phyloP scores from a whole-genome alignment of 2,113 vertebrate genomes.

The Nycticorax nycticorax region DNA sequence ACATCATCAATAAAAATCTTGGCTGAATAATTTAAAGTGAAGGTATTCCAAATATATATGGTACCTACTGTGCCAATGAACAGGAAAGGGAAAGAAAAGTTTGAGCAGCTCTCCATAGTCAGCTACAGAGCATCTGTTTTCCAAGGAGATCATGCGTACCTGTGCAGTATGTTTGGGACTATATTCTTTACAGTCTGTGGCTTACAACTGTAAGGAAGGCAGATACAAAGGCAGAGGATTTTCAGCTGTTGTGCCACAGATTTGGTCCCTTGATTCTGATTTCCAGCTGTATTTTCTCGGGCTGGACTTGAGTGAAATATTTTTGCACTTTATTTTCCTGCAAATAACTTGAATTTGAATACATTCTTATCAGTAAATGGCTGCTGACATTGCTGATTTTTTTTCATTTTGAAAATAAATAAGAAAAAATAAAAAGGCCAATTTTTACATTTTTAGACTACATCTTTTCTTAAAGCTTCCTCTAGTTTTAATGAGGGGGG shows the following conservation, averaged over 20 bases:
- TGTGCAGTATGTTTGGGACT: neutral
- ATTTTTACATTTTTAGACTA: slow-evolving; percentile 15
- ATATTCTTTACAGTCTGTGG: neutral
- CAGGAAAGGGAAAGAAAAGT: neutral
- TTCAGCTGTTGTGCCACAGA: neutral
- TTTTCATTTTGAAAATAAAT: neutral
- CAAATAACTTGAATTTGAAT: slow-evolving; percentile 10
- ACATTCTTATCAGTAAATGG: neutral
- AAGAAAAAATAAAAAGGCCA: neutral
- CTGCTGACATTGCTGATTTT: neutral
- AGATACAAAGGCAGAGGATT: neutral
- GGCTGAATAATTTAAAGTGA: neutral
- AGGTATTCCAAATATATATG: neutral
- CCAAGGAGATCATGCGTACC: neutral
- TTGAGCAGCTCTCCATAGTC: neutral
- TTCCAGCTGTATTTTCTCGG: neutral
- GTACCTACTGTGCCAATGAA: neutral
- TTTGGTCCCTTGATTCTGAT: neutral
- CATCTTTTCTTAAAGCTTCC: neutral
- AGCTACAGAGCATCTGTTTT: neutral
- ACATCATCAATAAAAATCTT: neutral
- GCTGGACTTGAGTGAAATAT: neutral
- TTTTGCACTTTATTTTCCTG: slow-evolving; percentile 32
- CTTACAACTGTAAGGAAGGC: neutral
- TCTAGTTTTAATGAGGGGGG: neutral